Base-by-base conservation (phyloP, 2,888 invertebrate species). In the Noctua janthina region DNA sequence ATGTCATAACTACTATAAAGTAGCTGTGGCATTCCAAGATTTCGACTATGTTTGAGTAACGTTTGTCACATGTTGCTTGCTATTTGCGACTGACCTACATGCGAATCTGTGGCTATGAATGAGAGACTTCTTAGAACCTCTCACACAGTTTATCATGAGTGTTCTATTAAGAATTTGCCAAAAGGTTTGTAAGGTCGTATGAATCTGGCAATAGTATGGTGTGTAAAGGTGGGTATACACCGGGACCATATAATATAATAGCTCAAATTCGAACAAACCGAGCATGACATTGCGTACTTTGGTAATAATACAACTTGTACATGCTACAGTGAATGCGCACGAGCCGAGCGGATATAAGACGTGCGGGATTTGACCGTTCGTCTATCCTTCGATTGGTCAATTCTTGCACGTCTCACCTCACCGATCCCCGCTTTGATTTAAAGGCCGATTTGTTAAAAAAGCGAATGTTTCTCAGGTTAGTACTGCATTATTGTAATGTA, bases 41-140 rank as follows among this genome's bases (percentile, higher is more conserved):
- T 79, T 83, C 78, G 70, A 71, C 81, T 78, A 81, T 82, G 69
- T 87, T 88, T 74, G 81, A 82, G 15, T 78, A 71, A 77, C 68
- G 20, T 71, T 69, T 83, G 83, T 84, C 79, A 77, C 78, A 74
- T 83, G 83, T 70, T 46, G 1, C n/a, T 82, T 64, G 82, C 83
- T 91, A 89, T 90, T 90, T 87, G 56, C 69, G 84, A 66, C 72
- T 88, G 90, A 89, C 92, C 92, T 84, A 89, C 71, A 87, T 92
- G 81, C 83, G 72, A 88, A 82, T 88, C 78, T 73, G 74, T 72
- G 78, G 75, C 86, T 86, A 86, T 91, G 90, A 91, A 92, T 92
- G 89, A 91, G 89, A 76, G 77, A 78, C 71, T 91, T 91, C 92
- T 77, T 54, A 88, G 90, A 89, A 90, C 20, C 81, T 79, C 80